These are phyloP conservation scores for Torymus auratus DNA, from an alignment of 2,888 invertebrate species.

Conservation along the genomic window DNA sequence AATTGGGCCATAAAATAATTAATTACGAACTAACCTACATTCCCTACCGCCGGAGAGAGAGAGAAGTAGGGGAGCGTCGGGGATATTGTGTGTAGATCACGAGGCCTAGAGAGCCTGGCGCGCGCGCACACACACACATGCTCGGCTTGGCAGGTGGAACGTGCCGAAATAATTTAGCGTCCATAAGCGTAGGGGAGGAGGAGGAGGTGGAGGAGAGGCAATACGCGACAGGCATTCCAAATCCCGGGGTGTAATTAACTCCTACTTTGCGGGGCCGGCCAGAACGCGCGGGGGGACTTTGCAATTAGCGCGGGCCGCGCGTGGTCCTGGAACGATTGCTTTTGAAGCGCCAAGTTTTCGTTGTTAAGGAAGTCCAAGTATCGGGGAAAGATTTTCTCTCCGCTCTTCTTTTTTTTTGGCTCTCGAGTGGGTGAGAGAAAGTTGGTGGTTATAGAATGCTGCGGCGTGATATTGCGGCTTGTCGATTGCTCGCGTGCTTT, in stretches of 20 bases:
- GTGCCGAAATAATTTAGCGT: slow-evolving; percentile 65
- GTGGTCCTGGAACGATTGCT: no score
- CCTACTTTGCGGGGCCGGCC: slow-evolving; percentile 12
- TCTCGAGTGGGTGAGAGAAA: no score
- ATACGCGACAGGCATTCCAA: slow-evolving; percentile 65
- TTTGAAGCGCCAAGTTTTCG: no score
- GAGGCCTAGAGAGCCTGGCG: slow-evolving; percentile 13
- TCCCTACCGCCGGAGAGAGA: neutral
- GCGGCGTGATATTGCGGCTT: no score
- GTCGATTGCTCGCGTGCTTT: no score
- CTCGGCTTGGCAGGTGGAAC: slow-evolving; percentile 42
- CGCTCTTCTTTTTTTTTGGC: no score
- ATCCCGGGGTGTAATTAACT: slow-evolving; percentile 45
- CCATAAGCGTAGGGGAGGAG: slow-evolving; percentile 39
- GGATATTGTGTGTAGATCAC: slow-evolving; percentile 33
- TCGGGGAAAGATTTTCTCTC: no score
- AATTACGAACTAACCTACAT: neutral
- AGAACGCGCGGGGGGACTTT: slow-evolving; percentile 10
- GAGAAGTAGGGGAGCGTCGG: neutral
- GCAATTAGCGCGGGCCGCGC: slow-evolving; percentile 31
- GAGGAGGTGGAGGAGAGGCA: slow-evolving; percentile 50
- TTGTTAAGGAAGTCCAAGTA: no score
- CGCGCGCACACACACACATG: slow-evolving; percentile 9
- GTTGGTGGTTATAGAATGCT: no score
- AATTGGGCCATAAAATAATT: slow-evolving; percentile 5